phyloP scores from a whole-genome alignment of 2,888 invertebrate species.

The Sinotaia quadrata region DNA sequence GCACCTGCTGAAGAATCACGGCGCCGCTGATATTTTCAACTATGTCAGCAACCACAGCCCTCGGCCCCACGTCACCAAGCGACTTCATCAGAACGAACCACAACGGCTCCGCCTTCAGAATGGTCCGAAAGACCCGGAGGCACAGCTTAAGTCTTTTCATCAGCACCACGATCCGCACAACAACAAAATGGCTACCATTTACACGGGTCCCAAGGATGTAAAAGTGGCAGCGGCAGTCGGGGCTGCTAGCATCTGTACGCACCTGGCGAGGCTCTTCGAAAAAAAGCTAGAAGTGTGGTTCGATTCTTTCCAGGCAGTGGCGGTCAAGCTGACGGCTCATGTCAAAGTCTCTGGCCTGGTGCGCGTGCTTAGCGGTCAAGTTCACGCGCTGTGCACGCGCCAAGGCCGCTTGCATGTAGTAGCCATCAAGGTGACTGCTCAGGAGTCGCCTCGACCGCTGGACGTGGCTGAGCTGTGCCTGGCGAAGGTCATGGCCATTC shows the following conservation, averaged over 20 bases:
- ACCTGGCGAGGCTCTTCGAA: constrained; percentile 55
- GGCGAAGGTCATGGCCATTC: constrained; percentile 57
- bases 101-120: constrained; percentile 1
- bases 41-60: constrained; percentile 2
- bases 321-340: constrained; percentile 56
- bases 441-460: constrained; percentile 56
- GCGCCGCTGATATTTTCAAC: constrained; percentile 53
- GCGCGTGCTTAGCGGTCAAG: constrained; percentile 55
- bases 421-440: constrained; percentile 56
- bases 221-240: not conserved
- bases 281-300: constrained; percentile 59
- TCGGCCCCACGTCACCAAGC: not conserved
- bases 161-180: not conserved
- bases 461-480: constrained; percentile 60
- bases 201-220: too few species aligned
- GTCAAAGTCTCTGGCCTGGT: constrained; percentile 62
- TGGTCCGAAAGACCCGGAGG: not conserved
- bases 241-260: constrained; percentile 46
- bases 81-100: constrained; percentile 15
- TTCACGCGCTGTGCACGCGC: constrained; percentile 50
- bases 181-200: too few species aligned
- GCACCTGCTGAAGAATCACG: constrained; percentile 47
- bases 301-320: constrained; percentile 57
- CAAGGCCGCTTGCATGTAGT: constrained; percentile 50
- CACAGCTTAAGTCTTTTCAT: not conserved